These are phyloP conservation scores for Myiothlypis coronata DNA, from an alignment of 2,797 vertebrate species.

Conservation along the genomic window DNA sequence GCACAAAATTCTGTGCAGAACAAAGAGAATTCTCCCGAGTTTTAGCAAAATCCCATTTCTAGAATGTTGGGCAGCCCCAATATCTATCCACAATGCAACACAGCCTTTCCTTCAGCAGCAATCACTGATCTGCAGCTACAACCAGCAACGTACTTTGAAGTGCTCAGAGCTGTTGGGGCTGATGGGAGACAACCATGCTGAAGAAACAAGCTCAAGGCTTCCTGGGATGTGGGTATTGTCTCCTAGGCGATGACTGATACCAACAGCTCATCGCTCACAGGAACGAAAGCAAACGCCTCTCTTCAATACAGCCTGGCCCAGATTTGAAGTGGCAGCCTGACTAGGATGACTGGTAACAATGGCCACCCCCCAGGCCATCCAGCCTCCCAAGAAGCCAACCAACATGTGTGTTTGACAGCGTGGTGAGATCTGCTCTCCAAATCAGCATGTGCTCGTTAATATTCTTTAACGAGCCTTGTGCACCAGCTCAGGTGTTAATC, in stretches of 20 bases:
- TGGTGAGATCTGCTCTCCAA: slow-evolving; percentile 52
- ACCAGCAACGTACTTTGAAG: not conserved
- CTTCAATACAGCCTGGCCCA: not conserved
- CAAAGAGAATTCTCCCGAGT: not conserved
- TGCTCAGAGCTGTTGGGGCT: not conserved
- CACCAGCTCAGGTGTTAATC: slow-evolving; percentile 71
- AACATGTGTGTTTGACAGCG: not conserved
- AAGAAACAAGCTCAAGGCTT: not conserved
- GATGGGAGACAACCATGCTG: not conserved
- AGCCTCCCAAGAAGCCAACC: slow-evolving; percentile 7
- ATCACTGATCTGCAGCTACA: not conserved
- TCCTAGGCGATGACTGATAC: not conserved
- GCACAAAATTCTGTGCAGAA: not conserved
- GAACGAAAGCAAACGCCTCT: not conserved
- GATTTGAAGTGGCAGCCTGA: slow-evolving; percentile 29
- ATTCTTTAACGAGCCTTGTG: slow-evolving; percentile 60
- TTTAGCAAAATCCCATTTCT: not conserved
- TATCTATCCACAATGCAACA: not conserved
- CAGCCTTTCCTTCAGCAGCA: not conserved
- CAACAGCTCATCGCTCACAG: not conserved
- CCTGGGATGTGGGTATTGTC: not conserved
- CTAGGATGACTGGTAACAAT: not conserved
- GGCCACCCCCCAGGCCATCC: not conserved
- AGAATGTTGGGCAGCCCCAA: not conserved
- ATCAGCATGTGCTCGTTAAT: slow-evolving; percentile 40